These are phyloP conservation scores for Acanthochromis polyacanthus DNA, from an alignment of 2,113 vertebrate species.

Conservation along the genomic window DNA sequence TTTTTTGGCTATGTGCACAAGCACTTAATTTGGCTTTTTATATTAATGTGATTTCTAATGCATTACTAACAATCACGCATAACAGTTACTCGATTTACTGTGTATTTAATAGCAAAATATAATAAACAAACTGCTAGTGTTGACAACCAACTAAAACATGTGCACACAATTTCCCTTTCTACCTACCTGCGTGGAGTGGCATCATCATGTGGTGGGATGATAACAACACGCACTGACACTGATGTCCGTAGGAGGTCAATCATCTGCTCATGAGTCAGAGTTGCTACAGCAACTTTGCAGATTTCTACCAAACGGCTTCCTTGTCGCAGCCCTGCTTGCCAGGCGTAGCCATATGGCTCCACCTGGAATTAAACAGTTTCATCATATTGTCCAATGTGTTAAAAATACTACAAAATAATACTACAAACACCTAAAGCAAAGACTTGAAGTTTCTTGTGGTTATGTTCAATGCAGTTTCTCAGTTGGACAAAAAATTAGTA, in stretches of 20 bases:
- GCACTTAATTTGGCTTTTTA: too few species aligned
- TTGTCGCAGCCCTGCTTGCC: constrained; percentile 97
- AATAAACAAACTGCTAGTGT: too few species aligned
- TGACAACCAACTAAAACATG: too few species aligned
- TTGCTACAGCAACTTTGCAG: constrained; percentile 97
- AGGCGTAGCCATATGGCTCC: constrained; percentile 97
- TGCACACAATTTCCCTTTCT: not conserved
- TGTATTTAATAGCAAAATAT: not conserved
- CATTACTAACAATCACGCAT: not conserved
- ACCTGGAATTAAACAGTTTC: constrained; percentile 67
- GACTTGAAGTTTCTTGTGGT: too few species aligned
- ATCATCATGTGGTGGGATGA: constrained; percentile 96
- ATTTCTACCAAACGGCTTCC: constrained; percentile 98
- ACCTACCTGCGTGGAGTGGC: constrained; percentile 95
- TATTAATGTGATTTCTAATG: too few species aligned
- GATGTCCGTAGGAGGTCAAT: constrained; percentile 97
- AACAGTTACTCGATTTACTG: not conserved
- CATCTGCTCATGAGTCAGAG: constrained; percentile 98
- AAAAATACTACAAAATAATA: not conserved
- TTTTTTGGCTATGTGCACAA: too few species aligned
- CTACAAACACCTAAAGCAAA: too few species aligned
- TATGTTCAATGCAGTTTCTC: too few species aligned
- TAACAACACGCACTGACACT: constrained; percentile 94
- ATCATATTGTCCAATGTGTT: not conserved
- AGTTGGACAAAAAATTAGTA: not conserved